Evolutionary conservation across 1,140 invertebrate species (phyloP), one percentile per base, ranked within the genome.

Genomic region (Zaprionus kolodkinae): DNA sequence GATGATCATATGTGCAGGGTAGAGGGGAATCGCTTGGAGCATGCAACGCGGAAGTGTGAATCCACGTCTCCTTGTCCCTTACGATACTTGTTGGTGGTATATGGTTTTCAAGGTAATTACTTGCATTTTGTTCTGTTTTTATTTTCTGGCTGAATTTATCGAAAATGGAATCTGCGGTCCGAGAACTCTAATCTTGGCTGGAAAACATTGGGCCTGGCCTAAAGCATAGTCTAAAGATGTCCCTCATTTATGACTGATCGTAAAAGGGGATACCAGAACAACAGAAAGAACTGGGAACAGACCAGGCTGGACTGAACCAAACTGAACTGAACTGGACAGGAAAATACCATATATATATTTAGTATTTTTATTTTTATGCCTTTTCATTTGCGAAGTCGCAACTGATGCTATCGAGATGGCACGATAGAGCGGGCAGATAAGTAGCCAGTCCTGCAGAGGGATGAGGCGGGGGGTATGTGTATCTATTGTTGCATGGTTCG

Each of bases 281-380:
- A n/a, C 6, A 2, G 7, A 3, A 40, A 43, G n/a, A 3, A 9
- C 6, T 9, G 13, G n/a, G 36, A 38, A 45, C 13, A 6, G 40
- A 45, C 6, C 4, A 35, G 6, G 33, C n/a, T 15, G 40, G 36
- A 30, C 27, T 30, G 35, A 36, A 36, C n/a, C n/a, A n/a, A n/a
- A n/a, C 6, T 21, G 40, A 15, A 15, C n/a, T 7, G 40, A n/a
- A 50, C 25, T 63, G 43, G 25, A 27, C 27, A 33, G 52, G 13
- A 55, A 25, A 55, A 30, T 3, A 30, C 27, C 27, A 30, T 55
- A 55, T 55, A n/a, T 17, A 55, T 30, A 2, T 21, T 55, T 33
- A 55, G 21, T 55, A 55, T 55, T 63, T 63, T 63, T 27, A 63
- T 63, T 63, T 63, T 62, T 40, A 55, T 55, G 52, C 52, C 11